A percentile compares a stretch with the other conserved stretches of the same genome.
Evolutionary conservation across 2,113 vertebrate genomes (phyloP).

Genomic region (Nanorana parkeri): DNA sequence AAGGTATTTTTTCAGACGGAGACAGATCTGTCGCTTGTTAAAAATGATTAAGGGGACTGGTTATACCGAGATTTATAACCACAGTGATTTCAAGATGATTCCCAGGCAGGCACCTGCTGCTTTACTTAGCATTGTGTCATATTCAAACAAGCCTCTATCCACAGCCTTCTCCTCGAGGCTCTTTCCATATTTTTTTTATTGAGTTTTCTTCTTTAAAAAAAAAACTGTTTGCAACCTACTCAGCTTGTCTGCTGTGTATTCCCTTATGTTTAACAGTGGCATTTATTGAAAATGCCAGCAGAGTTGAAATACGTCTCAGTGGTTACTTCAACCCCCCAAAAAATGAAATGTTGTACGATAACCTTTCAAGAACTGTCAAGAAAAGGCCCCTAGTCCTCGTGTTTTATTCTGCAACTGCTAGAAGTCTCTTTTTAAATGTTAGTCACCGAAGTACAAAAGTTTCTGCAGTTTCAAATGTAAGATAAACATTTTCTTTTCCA

Average conservation of each 20-base stretch:
- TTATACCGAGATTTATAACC: constrained; percentile 49
- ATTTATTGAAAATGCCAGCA: constrained; percentile 49
- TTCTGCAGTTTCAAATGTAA: neutral
- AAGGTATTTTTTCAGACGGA: constrained; percentile 45
- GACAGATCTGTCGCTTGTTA: constrained; percentile 57
- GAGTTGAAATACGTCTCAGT: constrained; percentile 16
- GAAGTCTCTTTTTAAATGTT: constrained; percentile 1
- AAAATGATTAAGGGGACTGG: constrained; percentile 56
- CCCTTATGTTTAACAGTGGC: constrained; percentile 35
- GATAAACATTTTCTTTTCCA: neutral
- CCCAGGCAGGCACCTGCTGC: constrained; percentile 49
- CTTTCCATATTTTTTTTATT: constrained; percentile 42
- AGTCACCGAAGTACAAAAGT: neutral
- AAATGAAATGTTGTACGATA: constrained; percentile 33
- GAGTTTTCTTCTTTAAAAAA: constrained; percentile 12
- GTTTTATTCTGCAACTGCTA: constrained; percentile 2
- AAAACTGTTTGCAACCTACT: constrained; percentile 16
- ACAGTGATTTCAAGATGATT: constrained; percentile 47
- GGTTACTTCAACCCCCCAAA: constrained; percentile 28
- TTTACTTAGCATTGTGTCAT: constrained; percentile 49
- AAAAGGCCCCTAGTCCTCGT: neutral
- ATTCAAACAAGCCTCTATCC: constrained; percentile 47
- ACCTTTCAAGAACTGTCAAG: constrained; percentile 30
- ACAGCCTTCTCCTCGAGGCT: constrained; percentile 35
- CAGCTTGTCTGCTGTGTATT: constrained; percentile 40